Evolutionary conservation across 2,113 vertebrate genomes (phyloP), one percentile per base, ranked within the genome.

Genomic region (Tragelaphus scriptus): DNA sequence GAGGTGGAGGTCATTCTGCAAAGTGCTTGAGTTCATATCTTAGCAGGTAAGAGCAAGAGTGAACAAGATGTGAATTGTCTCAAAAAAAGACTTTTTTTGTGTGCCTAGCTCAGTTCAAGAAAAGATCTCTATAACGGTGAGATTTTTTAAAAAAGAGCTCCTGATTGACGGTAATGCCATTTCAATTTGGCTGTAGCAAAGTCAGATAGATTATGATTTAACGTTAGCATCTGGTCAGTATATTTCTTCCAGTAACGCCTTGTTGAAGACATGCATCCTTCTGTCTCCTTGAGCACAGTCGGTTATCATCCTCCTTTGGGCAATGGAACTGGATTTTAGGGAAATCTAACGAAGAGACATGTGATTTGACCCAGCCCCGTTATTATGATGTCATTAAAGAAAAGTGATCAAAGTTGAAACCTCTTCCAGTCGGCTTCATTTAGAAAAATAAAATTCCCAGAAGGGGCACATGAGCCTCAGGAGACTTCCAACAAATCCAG

Each of bases 381-480:
- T 61, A 23, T 61, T 47, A 32, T 15, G 47, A 61, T 56, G 51
- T 82, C 85, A 85, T 3, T 7, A 12, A 92, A 80, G 47, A 90
- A 89, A 51, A 40, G 2, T 47, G 59, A 21, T 81, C 30, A 61
- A 56, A 85, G 59, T 47, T 58, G 85, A 65, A 68, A 32, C 19
- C 84, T 96, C 75, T 84, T 65, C 13, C 13, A 5, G 58, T 63
- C 85, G 47, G 56, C 61, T 95, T 88, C 75, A 55, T 56, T 81
- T 89, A 84, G 21, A 91, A 92, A 97, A 92, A 79, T 53, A 71
- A 55, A 97, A 95, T 55, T 92, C 80, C 47, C 59, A 65, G 79
- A 71, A 91, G 47, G n/a, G 12, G 23, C 2, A 26, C 26, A 8
- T 8, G 77, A 58, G 14, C 58, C 53, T 51, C 63, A 30, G 55